phyloP scores from a whole-genome alignment of 2,888 invertebrate genomes.

The Cryptus armator region DNA sequence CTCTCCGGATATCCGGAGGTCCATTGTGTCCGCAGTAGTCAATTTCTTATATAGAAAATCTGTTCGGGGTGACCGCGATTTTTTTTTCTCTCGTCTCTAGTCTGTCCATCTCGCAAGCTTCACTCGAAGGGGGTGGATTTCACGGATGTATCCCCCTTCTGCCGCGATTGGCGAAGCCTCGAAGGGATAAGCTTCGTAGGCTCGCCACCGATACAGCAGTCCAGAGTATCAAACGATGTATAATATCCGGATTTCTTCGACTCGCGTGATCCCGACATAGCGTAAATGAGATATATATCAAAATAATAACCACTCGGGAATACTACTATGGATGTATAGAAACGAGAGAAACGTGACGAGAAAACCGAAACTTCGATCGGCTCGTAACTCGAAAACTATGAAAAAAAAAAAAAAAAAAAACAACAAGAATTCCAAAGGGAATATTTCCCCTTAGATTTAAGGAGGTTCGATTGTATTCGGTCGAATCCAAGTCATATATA shows the following conservation, averaged over 20 bases:
- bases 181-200: slow-evolving; percentile 16
- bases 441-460: neutral
- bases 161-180: neutral
- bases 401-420: neutral
- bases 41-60: slow-evolving; percentile 15
- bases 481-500: neutral
- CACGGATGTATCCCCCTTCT: neutral
- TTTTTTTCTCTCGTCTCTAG: neutral
- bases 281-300: neutral
- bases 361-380: slow-evolving; percentile 3
- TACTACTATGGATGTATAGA: slow-evolving; percentile 7
- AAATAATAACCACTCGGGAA: neutral
- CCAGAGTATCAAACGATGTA: slow-evolving; percentile 30
- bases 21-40: neutral
- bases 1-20: neutral
- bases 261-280: neutral
- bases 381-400: neutral
- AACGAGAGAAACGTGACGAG: neutral
- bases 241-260: slow-evolving; percentile 26
- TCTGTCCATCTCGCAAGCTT: neutral
- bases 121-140: slow-evolving; percentile 10
- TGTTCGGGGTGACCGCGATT: neutral
- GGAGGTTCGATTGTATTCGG: neutral
- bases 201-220: neutral
- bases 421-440: neutral